Evolutionary conservation across 2,797 vertebrate species (phyloP), one percentile per base, ranked within the genome.

Genomic region (Enteromius paludinosus): DNA sequence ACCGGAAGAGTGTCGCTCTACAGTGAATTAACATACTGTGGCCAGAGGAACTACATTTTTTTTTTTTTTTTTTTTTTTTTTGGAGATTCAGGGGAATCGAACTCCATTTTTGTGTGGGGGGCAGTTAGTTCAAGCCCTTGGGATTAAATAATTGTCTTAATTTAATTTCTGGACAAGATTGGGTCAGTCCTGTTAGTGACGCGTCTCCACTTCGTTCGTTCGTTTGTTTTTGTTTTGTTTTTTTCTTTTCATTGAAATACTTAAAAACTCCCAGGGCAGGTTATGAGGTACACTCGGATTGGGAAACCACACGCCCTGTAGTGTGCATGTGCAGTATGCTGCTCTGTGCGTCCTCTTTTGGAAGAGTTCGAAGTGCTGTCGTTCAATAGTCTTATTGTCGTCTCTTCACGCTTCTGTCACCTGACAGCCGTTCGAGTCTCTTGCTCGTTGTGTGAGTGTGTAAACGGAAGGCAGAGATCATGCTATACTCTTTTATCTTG

Each of bases 71-170:
- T 14, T 0, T 5, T 25, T 5, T 45, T 45, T 45, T 45, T 14
- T 82, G 73, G 59, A 70, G 79, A 85, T 87, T 83, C 80, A 87
- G 87, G 85, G 77, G 83, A 81, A 81, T 83, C 28, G 20, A 81
- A 59, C 47, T 81, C 35, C 80, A 17, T 78, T 56, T 81, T 49
- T 76, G 72, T 84, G 25, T 75, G 62, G 81, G 43, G 78, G 71
- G 47, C 66, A 20, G 69, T 79, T 77, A 61, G 54, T 64, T 64
- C 74, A 79, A 85, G 75, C 82, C 80, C 88, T 85, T 82, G 83
- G 85, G 78, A 80, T 56, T 78, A 83, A 64, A 86, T 76, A 83
- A 82, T 86, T 84, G 90, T 90, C 90, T 90, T 90, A 89, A 89
- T 85, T 90, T 90, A 90, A 90, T 79, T 87, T 88, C 73, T 83